Evolutionary conservation across 2,797 vertebrate species (phyloP).

Genomic region (Carapus acus): DNA sequence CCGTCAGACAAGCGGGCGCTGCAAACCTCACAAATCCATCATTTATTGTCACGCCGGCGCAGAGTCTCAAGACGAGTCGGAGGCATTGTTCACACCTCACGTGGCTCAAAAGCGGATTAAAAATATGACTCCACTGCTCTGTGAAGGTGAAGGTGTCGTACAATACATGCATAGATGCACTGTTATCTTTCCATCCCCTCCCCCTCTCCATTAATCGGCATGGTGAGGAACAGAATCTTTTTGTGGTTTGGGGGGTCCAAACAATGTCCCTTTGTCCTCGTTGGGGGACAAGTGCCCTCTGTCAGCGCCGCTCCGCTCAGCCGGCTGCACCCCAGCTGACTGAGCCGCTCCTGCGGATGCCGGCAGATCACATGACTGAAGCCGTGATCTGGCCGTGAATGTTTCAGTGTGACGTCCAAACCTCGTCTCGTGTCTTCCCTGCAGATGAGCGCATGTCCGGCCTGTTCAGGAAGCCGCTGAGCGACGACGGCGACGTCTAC

Average conservation of each 20-base stretch:
- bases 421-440: slow-evolving; percentile 24
- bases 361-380: slow-evolving; percentile 32
- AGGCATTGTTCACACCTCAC: not conserved
- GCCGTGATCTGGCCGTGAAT: too few relatives aligned
- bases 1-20: slow-evolving; percentile 27
- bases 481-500: slow-evolving; percentile 81
- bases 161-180: too few relatives aligned
- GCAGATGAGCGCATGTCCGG: slow-evolving; percentile 73
- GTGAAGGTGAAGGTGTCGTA: too few relatives aligned
- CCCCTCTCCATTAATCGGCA: slow-evolving; percentile 20
- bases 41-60: not conserved
- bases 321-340: slow-evolving; percentile 37
- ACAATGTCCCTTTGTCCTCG: slow-evolving; percentile 65
- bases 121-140: too few relatives aligned
- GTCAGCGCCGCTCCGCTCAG: slow-evolving; percentile 59
- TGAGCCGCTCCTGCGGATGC: slow-evolving; percentile 32
- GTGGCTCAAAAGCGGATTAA: too few relatives aligned
- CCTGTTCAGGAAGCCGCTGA: slow-evolving; percentile 70
- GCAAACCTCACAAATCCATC: slow-evolving; percentile 15
- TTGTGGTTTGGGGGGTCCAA: slow-evolving; percentile 42
- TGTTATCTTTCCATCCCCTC: too few relatives aligned
- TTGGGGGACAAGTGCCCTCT: slow-evolving; percentile 61
- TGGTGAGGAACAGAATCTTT: slow-evolving; percentile 48
- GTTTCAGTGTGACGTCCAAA: not conserved
- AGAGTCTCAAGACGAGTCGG: not conserved